Percentiles rank a stretch among this genome's conserved stretches.
Evolutionary conservation across 2,797 vertebrate genomes (phyloP).

Genomic region (Stomatorhinus walkeri): DNA sequence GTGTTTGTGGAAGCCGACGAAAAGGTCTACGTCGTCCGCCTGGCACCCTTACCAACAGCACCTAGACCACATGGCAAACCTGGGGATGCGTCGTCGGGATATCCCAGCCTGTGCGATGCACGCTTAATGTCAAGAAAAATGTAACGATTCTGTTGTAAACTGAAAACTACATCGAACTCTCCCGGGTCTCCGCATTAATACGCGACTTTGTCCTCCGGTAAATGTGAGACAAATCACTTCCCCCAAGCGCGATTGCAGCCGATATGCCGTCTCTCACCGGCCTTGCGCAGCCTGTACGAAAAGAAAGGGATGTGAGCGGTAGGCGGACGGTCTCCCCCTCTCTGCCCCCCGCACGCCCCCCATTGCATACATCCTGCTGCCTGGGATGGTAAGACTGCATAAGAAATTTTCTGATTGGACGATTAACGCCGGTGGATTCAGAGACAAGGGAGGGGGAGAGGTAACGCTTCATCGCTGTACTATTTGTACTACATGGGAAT

Average conservation of each 20-base stretch:
- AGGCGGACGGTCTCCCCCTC: constrained; percentile 40
- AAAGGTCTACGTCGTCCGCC: neutral
- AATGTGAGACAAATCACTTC: neutral
- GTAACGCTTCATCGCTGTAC: neutral
- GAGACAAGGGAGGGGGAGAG: constrained; percentile 33
- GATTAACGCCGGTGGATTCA: constrained; percentile 33
- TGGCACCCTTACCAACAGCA: constrained; percentile 10
- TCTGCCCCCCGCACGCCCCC: constrained; percentile 46
- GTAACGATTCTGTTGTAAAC: neutral
- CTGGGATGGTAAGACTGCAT: constrained; percentile 44
- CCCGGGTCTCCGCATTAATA: neutral
- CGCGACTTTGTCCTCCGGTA: neutral
- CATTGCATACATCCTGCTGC: constrained; percentile 51
- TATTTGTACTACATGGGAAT: neutral
- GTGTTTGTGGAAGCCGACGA: neutral
- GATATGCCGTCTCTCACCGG: constrained; percentile 35
- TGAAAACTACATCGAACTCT: neutral
- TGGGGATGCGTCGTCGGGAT: neutral
- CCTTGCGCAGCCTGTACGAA: constrained; percentile 43
- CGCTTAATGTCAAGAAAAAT: neutral
- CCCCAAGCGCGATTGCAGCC: neutral
- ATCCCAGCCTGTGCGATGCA: neutral
- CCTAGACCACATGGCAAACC: neutral
- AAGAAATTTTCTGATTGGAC: constrained; percentile 42
- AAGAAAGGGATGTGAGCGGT: constrained; percentile 38